phyloP scores from a whole-genome alignment of 2,888 invertebrate genomes.

The Drosophila pseudotakahashii region DNA sequence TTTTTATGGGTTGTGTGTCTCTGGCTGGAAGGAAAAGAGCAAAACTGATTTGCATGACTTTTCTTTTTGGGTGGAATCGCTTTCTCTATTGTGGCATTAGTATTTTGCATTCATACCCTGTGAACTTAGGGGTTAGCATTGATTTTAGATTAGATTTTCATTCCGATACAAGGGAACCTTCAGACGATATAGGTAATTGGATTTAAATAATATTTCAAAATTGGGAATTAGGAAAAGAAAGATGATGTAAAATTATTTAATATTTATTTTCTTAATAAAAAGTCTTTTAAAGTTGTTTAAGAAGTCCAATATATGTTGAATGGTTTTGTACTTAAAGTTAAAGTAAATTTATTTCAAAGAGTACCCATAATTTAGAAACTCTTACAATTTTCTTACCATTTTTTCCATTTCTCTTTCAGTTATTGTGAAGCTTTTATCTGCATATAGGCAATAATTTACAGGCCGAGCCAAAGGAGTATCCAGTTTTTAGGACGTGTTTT shows the following conservation, averaged over 20 bases:
- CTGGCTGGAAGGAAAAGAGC: slow-evolving; percentile 37
- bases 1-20: slow-evolving; percentile 72
- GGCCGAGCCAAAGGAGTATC: slow-evolving; percentile 9
- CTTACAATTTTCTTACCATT: not conserved
- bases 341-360: not conserved
- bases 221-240: too few relatives aligned
- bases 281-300: too few relatives aligned
- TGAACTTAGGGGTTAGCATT: slow-evolving; percentile 12
- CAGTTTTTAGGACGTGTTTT: slow-evolving; percentile 16
- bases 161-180: not conserved
- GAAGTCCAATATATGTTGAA: too few relatives aligned
- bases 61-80: slow-evolving; percentile 3
- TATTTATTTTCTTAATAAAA: too few relatives aligned
- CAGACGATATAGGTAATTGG: not conserved
- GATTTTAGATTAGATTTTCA: slow-evolving; percentile 23
- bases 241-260: too few relatives aligned
- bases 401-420: slow-evolving; percentile 41
- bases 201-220: not conserved
- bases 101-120: slow-evolving; percentile 35
- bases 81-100: slow-evolving; percentile 33
- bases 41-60: slow-evolving; percentile 71
- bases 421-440: slow-evolving; percentile 62
- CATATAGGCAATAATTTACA: slow-evolving; percentile 73
- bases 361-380: not conserved
- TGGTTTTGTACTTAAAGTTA: too few relatives aligned